Evolutionary conservation across 2,113 vertebrate genomes (phyloP).

Genomic region (Tyto alba): DNA sequence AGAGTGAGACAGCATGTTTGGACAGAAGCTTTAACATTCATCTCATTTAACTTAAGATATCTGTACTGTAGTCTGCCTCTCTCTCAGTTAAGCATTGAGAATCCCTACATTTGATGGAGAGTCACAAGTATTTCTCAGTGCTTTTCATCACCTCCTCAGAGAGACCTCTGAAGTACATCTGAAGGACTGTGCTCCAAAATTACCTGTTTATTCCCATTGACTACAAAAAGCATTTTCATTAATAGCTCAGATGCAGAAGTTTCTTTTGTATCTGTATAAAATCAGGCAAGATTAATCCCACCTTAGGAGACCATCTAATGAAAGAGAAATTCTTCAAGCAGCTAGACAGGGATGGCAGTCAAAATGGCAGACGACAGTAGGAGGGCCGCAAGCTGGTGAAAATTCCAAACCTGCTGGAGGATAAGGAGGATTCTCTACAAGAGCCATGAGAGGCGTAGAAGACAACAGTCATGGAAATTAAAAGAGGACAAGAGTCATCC

Average conservation of each 20-base stretch:
- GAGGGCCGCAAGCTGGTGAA: background rate
- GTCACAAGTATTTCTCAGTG: background rate
- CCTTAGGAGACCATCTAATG: background rate
- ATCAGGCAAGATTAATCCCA: background rate
- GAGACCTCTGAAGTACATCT: rapidly evolving
- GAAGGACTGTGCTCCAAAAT: background rate
- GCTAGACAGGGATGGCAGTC: background rate
- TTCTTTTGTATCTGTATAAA: background rate
- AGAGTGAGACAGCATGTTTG: background rate
- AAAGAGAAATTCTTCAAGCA: background rate
- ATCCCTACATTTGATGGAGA: background rate
- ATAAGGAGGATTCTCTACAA: background rate
- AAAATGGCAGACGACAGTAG: background rate
- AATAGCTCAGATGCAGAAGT: background rate
- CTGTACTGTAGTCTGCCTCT: background rate
- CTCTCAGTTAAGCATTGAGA: background rate
- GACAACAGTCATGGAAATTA: background rate
- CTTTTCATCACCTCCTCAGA: background rate
- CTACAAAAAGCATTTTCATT: background rate
- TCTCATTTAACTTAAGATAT: background rate
- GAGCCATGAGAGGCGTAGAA: background rate
- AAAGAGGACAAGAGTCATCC: background rate
- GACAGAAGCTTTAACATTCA: background rate
- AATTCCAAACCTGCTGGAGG: background rate
- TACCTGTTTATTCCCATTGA: background rate